Percentiles rank a stretch among this genome's conserved stretches.
These are phyloP conservation scores for Cosmorhoe ocellata DNA, from an alignment of 2,888 invertebrate species.

Conservation along the genomic window DNA sequence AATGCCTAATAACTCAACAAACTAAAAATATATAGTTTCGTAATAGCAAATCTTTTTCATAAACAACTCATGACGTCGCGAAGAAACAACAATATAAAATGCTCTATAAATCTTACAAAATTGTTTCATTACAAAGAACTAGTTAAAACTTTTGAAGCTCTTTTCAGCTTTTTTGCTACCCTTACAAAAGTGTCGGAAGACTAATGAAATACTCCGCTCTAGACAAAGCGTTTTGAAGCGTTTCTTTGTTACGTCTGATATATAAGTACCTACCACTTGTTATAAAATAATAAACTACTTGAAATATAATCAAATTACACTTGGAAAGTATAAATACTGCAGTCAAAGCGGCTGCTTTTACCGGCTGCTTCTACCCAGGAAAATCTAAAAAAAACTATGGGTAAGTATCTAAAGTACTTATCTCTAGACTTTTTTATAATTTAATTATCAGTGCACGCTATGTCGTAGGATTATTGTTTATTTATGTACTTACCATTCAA, in stretches of 20 bases:
- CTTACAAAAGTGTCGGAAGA: constrained; percentile 37
- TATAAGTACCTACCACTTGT: constrained; percentile 29
- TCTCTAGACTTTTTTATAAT: too few species aligned
- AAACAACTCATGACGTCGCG: constrained; percentile 17
- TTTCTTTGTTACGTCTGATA: constrained; percentile 41
- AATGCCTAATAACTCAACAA: background rate
- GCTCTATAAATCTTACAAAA: constrained; percentile 30
- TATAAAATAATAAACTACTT: too few species aligned
- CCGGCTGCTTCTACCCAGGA: background rate
- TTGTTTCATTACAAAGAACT: constrained; percentile 24
- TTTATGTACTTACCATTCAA: too few species aligned
- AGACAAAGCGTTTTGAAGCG: constrained; percentile 40
- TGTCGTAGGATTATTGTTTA: too few species aligned
- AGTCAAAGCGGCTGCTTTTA: too few species aligned
- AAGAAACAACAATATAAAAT: constrained; percentile 19
- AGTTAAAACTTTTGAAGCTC: constrained; percentile 24
- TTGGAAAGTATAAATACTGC: too few species aligned
- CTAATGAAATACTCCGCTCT: constrained; percentile 49
- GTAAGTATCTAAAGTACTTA: too few species aligned
- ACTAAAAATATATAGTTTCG: too few species aligned
- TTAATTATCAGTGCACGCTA: too few species aligned
- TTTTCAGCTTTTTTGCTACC: constrained; percentile 33
- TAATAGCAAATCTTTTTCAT: constrained; percentile 12
- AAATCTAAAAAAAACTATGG: too few species aligned
- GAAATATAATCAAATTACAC: too few species aligned